Evolutionary conservation across 2,888 invertebrate genomes (phyloP).

Genomic region (Chymomyza amoena): DNA sequence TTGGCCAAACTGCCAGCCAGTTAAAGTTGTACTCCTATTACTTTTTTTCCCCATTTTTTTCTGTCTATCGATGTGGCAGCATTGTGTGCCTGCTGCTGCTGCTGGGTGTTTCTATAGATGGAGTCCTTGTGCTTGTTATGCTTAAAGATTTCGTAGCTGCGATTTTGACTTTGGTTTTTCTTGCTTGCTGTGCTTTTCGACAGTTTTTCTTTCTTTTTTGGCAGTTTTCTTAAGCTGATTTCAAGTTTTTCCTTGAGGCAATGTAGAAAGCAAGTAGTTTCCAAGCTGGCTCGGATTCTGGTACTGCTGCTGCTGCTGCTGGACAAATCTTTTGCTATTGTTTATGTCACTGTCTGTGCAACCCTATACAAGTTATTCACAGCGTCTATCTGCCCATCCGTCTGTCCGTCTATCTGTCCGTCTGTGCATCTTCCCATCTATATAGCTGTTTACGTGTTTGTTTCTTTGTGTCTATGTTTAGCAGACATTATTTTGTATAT

Average conservation of each 20-base stretch:
- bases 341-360: neutral
- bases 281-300: neutral
- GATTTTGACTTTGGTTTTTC: slow-evolving; percentile 2
- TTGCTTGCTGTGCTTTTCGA: slow-evolving; percentile 7
- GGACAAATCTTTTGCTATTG: slow-evolving; percentile 1
- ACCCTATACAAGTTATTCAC: neutral
- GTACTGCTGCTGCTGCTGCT: neutral
- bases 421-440: neutral
- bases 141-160: slow-evolving; percentile 25
- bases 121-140: slow-evolving; percentile 1
- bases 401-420: too few species aligned
- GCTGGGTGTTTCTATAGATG: neutral
- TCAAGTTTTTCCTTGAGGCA: slow-evolving; percentile 41
- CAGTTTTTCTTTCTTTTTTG: slow-evolving; percentile 19
- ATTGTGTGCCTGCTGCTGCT: neutral
- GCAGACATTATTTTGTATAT: slow-evolving; percentile 2
- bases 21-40: neutral
- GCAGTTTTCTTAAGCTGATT: slow-evolving; percentile 63
- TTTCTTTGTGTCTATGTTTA: slow-evolving; percentile 1
- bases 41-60: neutral
- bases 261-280: neutral
- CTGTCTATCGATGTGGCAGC: neutral
- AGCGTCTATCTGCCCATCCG: too few species aligned
- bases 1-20: slow-evolving; percentile 13
- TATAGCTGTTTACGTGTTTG: neutral